Base-by-base conservation (phyloP, 2,797 vertebrate species). In the Squalus acanthias region DNA sequence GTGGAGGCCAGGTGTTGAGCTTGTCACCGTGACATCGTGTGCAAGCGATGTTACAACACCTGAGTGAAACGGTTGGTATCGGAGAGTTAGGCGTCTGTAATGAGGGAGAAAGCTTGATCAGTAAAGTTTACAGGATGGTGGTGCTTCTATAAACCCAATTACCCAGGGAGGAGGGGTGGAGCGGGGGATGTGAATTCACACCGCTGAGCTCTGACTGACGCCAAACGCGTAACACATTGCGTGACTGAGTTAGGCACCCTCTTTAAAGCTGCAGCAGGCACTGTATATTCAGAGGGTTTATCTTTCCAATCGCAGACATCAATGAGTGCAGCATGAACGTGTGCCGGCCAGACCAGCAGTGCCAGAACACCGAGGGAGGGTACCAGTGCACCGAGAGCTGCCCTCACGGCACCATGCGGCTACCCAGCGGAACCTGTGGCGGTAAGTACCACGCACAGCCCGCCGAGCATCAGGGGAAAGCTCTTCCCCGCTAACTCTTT, bases 321-420 rank as follows among this genome's bases (percentile, higher is more conserved):
- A 98, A 98, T n/a, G 98, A 98, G 97, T 98, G 98, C 97, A 97
- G 96, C 96, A 98, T 97, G 96, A 98, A 97, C 0, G 97, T 98
- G 12, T 98, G 98, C 97, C 98, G 98, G 22, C 97, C 98, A 96
- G 97, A 98, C 97, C 98, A 98, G 97, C 98, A 98, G 97, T 98
- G 98, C 96, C 97, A 97, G 7, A 98, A 98, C 97, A 98, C 98
- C 20, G 98, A 98, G 6, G 98, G 98, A 96, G 98, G 98, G 39
- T 98, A 98, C 97, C 98, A 98, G 97, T 98, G 98, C 97, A 98
- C 98, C 33, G 98, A 98, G 97, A 98, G 97, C 97, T 98, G 98
- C 96, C 98, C 98, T 7, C 96, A 97, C 91, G 98, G 98, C 95
- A 98, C 98, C 98, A 98, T 97, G 72, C 97, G 97, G 96, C 97